Conservation (phyloP, 2,888 invertebrate genomes). For the Macaria liturata region DNA sequence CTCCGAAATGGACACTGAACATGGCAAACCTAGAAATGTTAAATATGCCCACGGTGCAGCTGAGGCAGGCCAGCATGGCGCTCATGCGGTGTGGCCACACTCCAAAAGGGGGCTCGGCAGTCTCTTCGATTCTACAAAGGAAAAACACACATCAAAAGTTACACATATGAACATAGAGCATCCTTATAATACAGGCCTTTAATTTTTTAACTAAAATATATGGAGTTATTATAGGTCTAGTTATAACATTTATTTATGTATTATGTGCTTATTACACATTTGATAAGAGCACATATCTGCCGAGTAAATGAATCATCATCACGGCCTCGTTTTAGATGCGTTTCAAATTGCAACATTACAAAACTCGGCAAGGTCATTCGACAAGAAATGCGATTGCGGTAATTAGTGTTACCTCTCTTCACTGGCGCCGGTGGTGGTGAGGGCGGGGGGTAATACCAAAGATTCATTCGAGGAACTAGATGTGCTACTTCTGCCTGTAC, state of each 20-base stretch:
- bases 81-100: constrained; percentile 85
- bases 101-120: constrained; percentile 72
- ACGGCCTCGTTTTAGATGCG: constrained; percentile 43
- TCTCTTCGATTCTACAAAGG: constrained; percentile 67
- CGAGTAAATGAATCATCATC: constrained; percentile 39
- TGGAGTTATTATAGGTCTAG: too few species aligned
- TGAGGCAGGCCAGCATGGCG: constrained; percentile 91
- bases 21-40: constrained; percentile 94
- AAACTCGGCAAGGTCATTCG: constrained; percentile 31
- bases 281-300: too few species aligned
- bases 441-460: constrained; percentile 53
- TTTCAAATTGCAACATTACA: constrained; percentile 34
- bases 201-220: too few species aligned
- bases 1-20: constrained; percentile 94
- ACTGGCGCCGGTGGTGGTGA: constrained; percentile 51
- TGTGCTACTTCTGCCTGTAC: constrained; percentile 64
- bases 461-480: constrained; percentile 75
- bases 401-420: constrained; percentile 65
- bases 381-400: constrained; percentile 18
- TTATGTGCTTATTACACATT: too few species aligned
- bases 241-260: too few species aligned
- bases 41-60: constrained; percentile 94
- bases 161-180: too few species aligned
- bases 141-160: background rate
- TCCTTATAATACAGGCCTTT: too few species aligned